These are phyloP conservation scores for Syngnathus typhle DNA, from an alignment of 2,113 vertebrate species.

Conservation along the genomic window DNA sequence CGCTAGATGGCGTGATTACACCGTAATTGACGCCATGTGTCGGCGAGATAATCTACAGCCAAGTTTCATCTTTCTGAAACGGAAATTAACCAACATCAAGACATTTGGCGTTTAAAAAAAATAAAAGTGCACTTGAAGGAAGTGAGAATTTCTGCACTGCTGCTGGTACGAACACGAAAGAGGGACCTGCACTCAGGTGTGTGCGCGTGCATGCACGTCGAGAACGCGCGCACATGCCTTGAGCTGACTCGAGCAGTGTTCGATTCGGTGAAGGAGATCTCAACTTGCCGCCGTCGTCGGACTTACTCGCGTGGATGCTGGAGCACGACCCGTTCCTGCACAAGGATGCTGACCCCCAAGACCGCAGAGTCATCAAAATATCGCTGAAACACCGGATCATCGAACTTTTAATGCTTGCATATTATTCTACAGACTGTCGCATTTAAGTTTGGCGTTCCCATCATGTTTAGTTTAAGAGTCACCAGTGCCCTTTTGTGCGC, in stretches of 20 bases:
- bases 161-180: not conserved
- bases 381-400: conserved; percentile 7
- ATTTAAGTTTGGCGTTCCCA: not conserved
- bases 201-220: not conserved
- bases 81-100: not conserved
- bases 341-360: conserved; percentile 43
- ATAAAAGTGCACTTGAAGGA: not conserved
- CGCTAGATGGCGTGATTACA: conserved; percentile 62
- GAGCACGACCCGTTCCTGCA: not conserved
- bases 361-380: conserved; percentile 29
- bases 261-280: conserved; percentile 15
- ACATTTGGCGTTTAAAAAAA: not conserved
- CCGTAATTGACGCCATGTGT: conserved; percentile 12
- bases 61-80: not conserved
- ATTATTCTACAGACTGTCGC: not conserved
- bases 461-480: conserved; percentile 43
- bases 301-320: conserved; percentile 1
- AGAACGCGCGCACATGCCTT: conserved; percentile 35
- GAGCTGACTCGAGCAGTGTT: conserved; percentile 13
- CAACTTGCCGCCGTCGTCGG: conserved; percentile 32
- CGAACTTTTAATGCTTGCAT: conserved; percentile 44
- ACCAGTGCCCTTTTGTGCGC: conserved; percentile 52
- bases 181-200: not conserved
- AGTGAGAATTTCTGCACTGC: not conserved
- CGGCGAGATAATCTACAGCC: not conserved